These are phyloP conservation scores for Chironomus striatipennis DNA, from an alignment of 1,140 invertebrate genomes.

Conservation along the genomic window DNA sequence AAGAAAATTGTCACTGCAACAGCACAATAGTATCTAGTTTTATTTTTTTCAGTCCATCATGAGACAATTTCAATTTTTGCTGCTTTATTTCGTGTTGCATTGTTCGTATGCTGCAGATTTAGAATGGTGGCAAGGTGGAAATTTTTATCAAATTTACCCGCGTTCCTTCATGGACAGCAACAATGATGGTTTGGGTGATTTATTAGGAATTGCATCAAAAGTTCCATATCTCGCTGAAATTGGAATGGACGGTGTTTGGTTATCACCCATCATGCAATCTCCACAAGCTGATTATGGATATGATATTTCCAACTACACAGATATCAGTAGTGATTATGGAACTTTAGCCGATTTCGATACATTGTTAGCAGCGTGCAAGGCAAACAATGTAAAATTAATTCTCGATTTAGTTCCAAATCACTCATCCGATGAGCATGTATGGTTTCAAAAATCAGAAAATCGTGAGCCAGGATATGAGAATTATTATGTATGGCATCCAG, in stretches of 20 bases:
- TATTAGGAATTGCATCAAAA: conserved; percentile 43
- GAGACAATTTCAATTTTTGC: neutral
- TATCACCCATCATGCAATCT: conserved; percentile 56
- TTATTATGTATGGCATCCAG: conserved; percentile 57
- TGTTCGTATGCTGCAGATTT: neutral
- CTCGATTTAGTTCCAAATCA: conserved; percentile 69
- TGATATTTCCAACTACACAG: conserved; percentile 59
- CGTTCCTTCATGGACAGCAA: conserved; percentile 69
- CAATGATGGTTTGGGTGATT: conserved; percentile 67
- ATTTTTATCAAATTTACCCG: conserved; percentile 72
- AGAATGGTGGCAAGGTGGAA: conserved; percentile 63
- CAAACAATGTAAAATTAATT: conserved; percentile 42
- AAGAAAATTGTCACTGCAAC: no score
- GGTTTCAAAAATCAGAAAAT: conserved; percentile 51
- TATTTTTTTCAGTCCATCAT: no score
- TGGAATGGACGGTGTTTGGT: conserved; percentile 48
- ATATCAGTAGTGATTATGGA: conserved; percentile 58
- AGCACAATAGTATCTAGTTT: no score
- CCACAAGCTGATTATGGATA: conserved; percentile 57
- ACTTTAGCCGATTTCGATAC: conserved; percentile 55
- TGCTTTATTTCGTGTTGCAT: neutral
- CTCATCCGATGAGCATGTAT: conserved; percentile 52
- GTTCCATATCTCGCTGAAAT: conserved; percentile 41
- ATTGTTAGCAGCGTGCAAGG: conserved; percentile 47
- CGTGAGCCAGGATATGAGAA: conserved; percentile 46